Evolutionary conservation across 2,113 vertebrate species (phyloP).

Genomic region (Poeciliopsis occidentalis): DNA sequence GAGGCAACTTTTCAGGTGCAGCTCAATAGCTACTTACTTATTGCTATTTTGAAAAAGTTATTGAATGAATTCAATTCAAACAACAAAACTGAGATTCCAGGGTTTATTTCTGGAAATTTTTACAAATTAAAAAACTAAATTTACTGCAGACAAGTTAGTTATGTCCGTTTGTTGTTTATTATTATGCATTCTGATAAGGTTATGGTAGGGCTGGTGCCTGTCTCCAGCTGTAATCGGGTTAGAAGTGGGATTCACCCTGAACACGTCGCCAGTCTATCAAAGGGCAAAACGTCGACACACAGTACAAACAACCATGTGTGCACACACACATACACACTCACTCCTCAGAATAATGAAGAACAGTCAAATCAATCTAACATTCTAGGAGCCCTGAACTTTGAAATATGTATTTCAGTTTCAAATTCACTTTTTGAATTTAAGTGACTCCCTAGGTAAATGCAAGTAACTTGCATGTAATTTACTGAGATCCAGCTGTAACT

Average conservation of each 20-base stretch:
- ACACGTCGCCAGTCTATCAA: background rate
- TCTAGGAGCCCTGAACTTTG: no score
- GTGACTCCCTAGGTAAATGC: background rate
- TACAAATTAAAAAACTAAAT: background rate
- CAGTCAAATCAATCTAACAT: background rate
- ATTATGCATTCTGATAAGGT: background rate
- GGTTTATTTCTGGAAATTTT: background rate
- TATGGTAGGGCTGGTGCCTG: background rate
- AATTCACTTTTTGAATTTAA: background rate
- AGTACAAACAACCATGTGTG: background rate
- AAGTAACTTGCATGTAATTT: background rate
- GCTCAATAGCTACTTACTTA: no score
- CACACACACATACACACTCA: no score
- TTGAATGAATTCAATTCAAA: no score
- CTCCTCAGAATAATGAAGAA: background rate
- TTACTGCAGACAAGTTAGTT: background rate
- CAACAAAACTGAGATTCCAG: background rate
- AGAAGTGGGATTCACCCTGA: background rate
- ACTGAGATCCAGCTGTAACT: background rate
- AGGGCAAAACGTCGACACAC: background rate
- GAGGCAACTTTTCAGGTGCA: background rate
- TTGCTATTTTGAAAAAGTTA: no score
- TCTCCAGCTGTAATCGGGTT: background rate
- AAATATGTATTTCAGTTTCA: no score
- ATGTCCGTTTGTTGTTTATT: background rate